These are phyloP conservation scores for Drosophila histrio DNA, from an alignment of 2,888 invertebrate genomes.

Conservation along the genomic window DNA sequence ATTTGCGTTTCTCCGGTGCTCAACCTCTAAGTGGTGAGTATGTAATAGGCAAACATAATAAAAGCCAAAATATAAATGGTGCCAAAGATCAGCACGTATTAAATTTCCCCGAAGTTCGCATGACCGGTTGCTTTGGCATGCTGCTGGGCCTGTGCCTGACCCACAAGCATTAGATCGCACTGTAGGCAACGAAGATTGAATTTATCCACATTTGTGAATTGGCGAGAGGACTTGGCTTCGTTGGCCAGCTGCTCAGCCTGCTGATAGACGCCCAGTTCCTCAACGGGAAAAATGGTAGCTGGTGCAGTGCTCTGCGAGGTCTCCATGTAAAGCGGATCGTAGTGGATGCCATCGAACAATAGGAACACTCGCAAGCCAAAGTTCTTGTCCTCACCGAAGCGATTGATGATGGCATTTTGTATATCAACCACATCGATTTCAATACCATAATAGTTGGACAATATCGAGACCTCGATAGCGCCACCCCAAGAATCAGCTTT, in stretches of 20 bases:
- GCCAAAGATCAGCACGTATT: constrained; percentile 83
- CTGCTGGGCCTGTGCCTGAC: constrained; percentile 92
- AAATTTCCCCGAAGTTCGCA: constrained; percentile 91
- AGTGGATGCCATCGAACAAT: constrained; percentile 97
- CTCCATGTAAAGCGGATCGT: constrained; percentile 96
- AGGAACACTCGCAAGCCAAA: constrained; percentile 93
- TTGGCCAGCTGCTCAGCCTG: constrained; percentile 94
- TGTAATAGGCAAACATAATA: constrained; percentile 81
- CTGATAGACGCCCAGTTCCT: constrained; percentile 89
- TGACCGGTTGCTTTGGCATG: constrained; percentile 95
- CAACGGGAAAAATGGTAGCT: constrained; percentile 92
- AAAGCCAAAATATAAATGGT: constrained; percentile 80
- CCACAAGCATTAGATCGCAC: constrained; percentile 91
- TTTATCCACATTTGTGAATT: constrained; percentile 95
- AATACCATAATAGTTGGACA: constrained; percentile 93
- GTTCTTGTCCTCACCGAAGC: constrained; percentile 96
- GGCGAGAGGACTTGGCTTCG: constrained; percentile 94
- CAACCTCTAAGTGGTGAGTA: constrained; percentile 68
- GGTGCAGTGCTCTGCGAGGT: constrained; percentile 89
- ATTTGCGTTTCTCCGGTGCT: not conserved
- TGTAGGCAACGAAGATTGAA: constrained; percentile 93
- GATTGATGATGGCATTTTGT: constrained; percentile 94
- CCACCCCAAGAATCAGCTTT: constrained; percentile 97
- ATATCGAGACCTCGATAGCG: constrained; percentile 95
- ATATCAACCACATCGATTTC: constrained; percentile 98